phyloP scores from a whole-genome alignment of 2,888 invertebrate species.

The Euclidia mi region DNA sequence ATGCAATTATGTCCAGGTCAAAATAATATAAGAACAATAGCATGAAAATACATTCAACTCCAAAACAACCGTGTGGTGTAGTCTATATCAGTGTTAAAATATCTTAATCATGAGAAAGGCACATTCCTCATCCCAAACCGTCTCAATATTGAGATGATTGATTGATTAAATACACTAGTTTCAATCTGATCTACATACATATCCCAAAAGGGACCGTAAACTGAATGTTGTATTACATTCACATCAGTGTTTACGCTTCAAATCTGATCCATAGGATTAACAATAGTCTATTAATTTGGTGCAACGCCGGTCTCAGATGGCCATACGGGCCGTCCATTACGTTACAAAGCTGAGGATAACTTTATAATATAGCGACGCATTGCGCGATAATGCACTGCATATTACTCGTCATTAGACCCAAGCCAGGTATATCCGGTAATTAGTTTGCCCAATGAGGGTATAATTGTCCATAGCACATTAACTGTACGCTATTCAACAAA shows the following conservation, averaged over 20 bases:
- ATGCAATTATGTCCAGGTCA: no score
- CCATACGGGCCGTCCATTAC: slow-evolving; percentile 79
- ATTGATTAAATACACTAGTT: slow-evolving; percentile 15
- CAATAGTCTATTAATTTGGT: slow-evolving; percentile 73
- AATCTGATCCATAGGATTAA: slow-evolving; percentile 59
- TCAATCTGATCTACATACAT: slow-evolving; percentile 36
- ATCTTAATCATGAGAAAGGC: no score
- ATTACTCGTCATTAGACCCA: slow-evolving; percentile 82
- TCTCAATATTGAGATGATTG: slow-evolving; percentile 11
- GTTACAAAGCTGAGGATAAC: slow-evolving; percentile 83
- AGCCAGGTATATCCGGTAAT: slow-evolving; percentile 73
- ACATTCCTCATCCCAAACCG: no score
- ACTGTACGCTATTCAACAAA: slow-evolving; percentile 39
- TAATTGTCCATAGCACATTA: slow-evolving; percentile 47
- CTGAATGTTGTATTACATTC: slow-evolving; percentile 22
- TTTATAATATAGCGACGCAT: slow-evolving; percentile 77
- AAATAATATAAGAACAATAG: no score
- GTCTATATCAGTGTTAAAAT: no score
- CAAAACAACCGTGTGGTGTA: no score
- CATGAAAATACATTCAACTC: no score
- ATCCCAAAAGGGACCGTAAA: slow-evolving; percentile 27
- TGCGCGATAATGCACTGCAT: slow-evolving; percentile 82
- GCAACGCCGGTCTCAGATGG: slow-evolving; percentile 82
- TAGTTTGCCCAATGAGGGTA: slow-evolving; percentile 63
- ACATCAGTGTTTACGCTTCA: slow-evolving; percentile 44